Base-by-base conservation (phyloP, 1,140 invertebrate genomes). In the Maniola jurtina region DNA sequence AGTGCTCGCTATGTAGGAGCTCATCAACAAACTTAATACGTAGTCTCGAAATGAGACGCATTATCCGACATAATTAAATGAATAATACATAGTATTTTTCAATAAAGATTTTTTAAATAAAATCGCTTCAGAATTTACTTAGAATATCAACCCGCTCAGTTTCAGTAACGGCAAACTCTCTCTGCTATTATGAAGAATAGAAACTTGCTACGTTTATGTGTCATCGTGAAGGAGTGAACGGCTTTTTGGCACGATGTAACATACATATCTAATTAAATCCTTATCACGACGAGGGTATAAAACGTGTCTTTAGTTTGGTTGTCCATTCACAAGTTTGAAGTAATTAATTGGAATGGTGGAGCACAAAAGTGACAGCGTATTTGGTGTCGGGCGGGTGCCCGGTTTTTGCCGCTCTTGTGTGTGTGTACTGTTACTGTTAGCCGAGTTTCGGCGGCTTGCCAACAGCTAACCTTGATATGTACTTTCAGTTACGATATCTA, bases 401-500 rank as follows among this genome's bases (percentile, higher is more conserved):
- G 79, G 74, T 89, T 88, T 88, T 88, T 88, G 81, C 76, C 69
- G 66, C 65, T 61, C 60, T 71, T 68, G 75, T 81, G 77, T 75
- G 76, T 84, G 78, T n/a, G n/a, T 85, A 90, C 82, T 83, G 81
- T 83, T 86, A 89, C 80, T 87, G 84, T 87, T 88, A 89, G 79
- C 86, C 83, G 86, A 86, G 80, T 89, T 90, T 88, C 83, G 78
- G 69, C 66, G 72, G 72, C 79, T 73, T 72, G 80, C 81, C 84
- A 80, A 73, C 80, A 71, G 72, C 83, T 89, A 88, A 90, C 88
- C 88, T 89, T 89, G 85, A 86, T 90, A 72, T 81, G 77, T 78
- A 88, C 85, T 90, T 88, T 88, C 84, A 86, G 86, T 88, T 89
- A 86, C 88, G 83, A 79, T 71, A 79, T 79, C 83, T 76, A 87